These are phyloP conservation scores for Sinocyclocheilus rhinocerous DNA, from an alignment of 2,113 vertebrate species.

Conservation along the genomic window DNA sequence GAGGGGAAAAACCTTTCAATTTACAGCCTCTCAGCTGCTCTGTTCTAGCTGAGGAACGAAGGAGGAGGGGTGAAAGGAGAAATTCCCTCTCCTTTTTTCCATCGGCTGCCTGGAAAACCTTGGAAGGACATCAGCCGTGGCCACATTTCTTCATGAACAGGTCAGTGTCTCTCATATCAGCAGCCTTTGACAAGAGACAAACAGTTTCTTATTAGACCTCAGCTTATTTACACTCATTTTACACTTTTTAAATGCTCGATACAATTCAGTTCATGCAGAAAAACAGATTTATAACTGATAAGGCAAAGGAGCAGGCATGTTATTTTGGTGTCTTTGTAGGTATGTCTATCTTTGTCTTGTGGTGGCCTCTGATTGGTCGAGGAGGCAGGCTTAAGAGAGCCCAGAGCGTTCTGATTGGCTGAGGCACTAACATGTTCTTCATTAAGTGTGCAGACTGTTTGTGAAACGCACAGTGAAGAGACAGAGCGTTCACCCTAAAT, in stretches of 20 bases:
- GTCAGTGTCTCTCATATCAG: constrained; percentile 25
- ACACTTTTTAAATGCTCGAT: background rate
- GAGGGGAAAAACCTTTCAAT: constrained; percentile 63
- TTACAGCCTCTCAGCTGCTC: constrained; percentile 67
- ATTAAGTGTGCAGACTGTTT: constrained; percentile 64
- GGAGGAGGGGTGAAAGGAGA: constrained; percentile 61
- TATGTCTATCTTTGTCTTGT: constrained; percentile 46
- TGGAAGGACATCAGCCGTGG: background rate
- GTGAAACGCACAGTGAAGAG: constrained; percentile 14
- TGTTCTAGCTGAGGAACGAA: constrained; percentile 61
- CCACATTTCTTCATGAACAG: constrained; percentile 11
- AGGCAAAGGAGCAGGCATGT: background rate
- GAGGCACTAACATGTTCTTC: constrained; percentile 71
- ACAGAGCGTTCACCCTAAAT: background rate
- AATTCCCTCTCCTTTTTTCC: constrained; percentile 56
- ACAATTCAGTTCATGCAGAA: background rate
- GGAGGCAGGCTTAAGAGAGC: constrained; percentile 56
- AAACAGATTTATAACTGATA: background rate
- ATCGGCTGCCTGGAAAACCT: constrained; percentile 39
- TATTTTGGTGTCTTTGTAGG: background rate
- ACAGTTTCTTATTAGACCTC: background rate
- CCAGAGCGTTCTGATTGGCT: constrained; percentile 68
- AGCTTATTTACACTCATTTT: background rate
- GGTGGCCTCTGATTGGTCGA: constrained; percentile 55
- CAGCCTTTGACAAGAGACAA: background rate